These are phyloP conservation scores for Hydropsyche betteni DNA, from an alignment of 2,888 invertebrate genomes.

Conservation along the genomic window DNA sequence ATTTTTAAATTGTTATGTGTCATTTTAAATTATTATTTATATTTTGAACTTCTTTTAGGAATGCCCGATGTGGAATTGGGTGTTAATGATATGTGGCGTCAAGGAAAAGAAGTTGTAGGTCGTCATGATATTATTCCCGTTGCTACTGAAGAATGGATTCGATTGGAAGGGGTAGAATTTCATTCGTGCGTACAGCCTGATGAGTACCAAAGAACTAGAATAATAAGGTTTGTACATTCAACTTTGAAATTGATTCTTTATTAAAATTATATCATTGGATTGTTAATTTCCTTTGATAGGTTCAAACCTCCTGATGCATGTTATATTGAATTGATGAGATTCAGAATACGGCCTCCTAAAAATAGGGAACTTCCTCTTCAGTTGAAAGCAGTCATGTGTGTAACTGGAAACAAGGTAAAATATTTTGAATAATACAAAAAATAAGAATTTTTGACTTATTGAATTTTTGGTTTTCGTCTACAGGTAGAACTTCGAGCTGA, in stretches of 20 bases:
- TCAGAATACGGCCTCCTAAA: conserved; percentile 93
- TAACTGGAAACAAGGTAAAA: conserved; percentile 81
- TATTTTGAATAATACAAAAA: conserved; percentile 17
- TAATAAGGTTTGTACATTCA: conserved; percentile 73
- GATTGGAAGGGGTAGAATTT: conserved; percentile 92
- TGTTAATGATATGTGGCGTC: conserved; percentile 95
- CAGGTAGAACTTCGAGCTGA: conserved; percentile 95
- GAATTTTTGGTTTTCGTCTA: conserved; percentile 28
- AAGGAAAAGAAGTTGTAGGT: conserved; percentile 99
- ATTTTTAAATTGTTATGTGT: neutral
- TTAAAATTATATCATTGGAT: neutral
- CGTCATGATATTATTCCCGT: conserved; percentile 99
- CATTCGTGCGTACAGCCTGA: conserved; percentile 93
- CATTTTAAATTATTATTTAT: neutral
- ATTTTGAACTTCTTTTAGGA: conserved; percentile 62
- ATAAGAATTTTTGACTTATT: conserved; percentile 1
- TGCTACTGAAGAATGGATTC: conserved; percentile 99
- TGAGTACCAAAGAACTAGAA: conserved; percentile 85
- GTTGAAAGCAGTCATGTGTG: conserved; percentile 88
- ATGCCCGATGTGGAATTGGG: conserved; percentile 98
- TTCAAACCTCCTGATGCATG: conserved; percentile 98
- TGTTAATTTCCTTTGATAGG: conserved; percentile 61
- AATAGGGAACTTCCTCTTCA: conserved; percentile 97
- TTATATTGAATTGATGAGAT: conserved; percentile 95
- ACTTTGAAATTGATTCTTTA: neutral